Conservation (phyloP, 2,797 vertebrate species). For the Siniperca undulata region DNA sequence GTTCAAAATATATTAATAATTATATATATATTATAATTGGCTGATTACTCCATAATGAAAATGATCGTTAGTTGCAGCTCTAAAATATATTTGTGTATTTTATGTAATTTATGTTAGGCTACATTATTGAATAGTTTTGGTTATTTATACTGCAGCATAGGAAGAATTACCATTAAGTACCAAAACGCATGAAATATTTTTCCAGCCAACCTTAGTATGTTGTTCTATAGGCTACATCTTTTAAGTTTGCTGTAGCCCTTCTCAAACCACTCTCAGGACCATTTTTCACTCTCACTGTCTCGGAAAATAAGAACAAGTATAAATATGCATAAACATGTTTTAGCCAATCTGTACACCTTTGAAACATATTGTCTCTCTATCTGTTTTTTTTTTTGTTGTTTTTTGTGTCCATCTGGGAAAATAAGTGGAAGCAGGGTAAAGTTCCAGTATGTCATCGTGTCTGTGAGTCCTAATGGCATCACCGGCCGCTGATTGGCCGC, state of each 20-base stretch:
- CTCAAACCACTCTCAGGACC: not conserved
- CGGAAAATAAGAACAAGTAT: not conserved
- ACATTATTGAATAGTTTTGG: not conserved
- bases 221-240: not conserved
- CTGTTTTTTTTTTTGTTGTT: not conserved
- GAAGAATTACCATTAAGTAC: not conserved
- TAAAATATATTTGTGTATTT: not conserved
- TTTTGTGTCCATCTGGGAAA: conserved; percentile 29
- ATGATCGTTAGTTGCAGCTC: not conserved
- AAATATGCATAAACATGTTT: not conserved
- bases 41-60: not conserved
- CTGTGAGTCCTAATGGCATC: conserved; percentile 66
- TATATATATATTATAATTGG: not conserved
- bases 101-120: not conserved
- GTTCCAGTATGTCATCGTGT: conserved; percentile 79
- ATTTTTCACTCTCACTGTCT: not conserved
- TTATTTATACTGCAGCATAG: not conserved
- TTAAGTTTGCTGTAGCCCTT: not conserved
- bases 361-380: not conserved
- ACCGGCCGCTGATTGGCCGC: conserved; percentile 78
- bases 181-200: not conserved
- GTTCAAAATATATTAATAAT: too few species aligned
- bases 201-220: not conserved
- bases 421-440: conserved; percentile 42
- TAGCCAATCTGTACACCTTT: not conserved